A percentile compares a stretch with the other conserved stretches of the same genome.
phyloP scores from a whole-genome alignment of 1,140 invertebrate genomes.

The Bombus confusus region DNA sequence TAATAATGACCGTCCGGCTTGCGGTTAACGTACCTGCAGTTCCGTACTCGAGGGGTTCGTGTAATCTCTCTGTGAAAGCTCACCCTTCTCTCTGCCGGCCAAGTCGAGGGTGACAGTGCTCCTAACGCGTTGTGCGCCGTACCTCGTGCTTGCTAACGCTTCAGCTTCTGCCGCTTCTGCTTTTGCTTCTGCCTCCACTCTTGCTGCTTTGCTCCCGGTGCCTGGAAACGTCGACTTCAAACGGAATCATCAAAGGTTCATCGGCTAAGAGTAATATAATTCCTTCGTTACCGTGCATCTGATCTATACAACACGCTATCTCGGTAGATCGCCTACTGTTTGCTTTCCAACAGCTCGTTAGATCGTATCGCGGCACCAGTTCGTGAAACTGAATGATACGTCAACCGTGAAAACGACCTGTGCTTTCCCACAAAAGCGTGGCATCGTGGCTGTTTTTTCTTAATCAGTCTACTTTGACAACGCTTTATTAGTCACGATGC shows the following conservation, averaged over 20 bases:
- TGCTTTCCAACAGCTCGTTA: constrained; percentile 13
- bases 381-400: not conserved
- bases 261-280: constrained; percentile 76
- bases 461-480: not conserved
- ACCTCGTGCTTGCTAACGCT: constrained; percentile 26
- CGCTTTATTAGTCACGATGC: no score
- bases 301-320: constrained; percentile 40
- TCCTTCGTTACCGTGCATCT: constrained; percentile 71
- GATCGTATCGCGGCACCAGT: not conserved
- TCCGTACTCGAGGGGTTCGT: constrained; percentile 73
- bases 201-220: constrained; percentile 48
- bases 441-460: not conserved
- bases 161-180: constrained; percentile 21
- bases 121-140: constrained; percentile 38
- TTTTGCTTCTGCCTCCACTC: constrained; percentile 8
- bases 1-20: constrained; percentile 80
- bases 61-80: constrained; percentile 79
- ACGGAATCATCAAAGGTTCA: constrained; percentile 81
- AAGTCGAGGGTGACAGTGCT: constrained; percentile 71
- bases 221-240: constrained; percentile 71
- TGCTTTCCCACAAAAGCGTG: no score
- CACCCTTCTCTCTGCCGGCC: constrained; percentile 65
- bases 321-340: constrained; percentile 32
- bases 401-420: not conserved
- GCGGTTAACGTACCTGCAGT: constrained; percentile 74